Evolutionary conservation across 2,797 vertebrate species (phyloP).

Genomic region (Melanotaenia pygmaea): DNA sequence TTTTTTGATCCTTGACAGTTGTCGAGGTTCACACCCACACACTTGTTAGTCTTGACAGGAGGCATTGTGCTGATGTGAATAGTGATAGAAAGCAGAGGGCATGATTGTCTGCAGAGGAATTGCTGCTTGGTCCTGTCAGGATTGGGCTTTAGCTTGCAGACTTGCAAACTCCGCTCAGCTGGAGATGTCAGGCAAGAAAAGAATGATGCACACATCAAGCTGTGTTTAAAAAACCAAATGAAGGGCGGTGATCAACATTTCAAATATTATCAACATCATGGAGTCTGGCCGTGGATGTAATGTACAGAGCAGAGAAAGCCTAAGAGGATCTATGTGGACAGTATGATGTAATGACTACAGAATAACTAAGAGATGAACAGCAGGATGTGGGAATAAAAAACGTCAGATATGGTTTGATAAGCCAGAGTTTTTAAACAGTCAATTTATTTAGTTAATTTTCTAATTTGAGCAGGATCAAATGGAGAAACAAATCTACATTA

Average conservation of each 20-base stretch:
- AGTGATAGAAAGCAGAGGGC: constrained; percentile 40
- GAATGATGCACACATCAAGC: constrained; percentile 17
- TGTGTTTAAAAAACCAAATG: constrained; percentile 4
- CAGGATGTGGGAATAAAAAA: neutral
- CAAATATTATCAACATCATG: constrained; percentile 21
- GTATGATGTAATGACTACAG: constrained; percentile 4
- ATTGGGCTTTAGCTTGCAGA: constrained; percentile 21
- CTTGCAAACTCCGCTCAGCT: constrained; percentile 14
- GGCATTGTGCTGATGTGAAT: constrained; percentile 40
- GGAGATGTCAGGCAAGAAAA: constrained; percentile 4
- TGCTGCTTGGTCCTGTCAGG: constrained; percentile 25
- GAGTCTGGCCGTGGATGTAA: constrained; percentile 4
- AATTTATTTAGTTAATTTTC: neutral
- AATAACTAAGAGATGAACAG: neutral
- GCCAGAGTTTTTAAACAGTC: neutral
- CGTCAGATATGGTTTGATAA: constrained; percentile 3
- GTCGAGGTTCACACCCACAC: constrained; percentile 32
- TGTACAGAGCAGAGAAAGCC: constrained; percentile 14
- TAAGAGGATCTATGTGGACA: constrained; percentile 19
- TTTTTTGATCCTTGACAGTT: constrained; percentile 37
- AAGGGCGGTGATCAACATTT: constrained; percentile 17
- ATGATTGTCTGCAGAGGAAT: constrained; percentile 13
- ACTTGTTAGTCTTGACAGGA: constrained; percentile 49
- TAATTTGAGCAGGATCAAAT: neutral
- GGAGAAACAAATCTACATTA: neutral